Conservation (phyloP, 2,113 vertebrate species). For the Cariama cristata region DNA sequence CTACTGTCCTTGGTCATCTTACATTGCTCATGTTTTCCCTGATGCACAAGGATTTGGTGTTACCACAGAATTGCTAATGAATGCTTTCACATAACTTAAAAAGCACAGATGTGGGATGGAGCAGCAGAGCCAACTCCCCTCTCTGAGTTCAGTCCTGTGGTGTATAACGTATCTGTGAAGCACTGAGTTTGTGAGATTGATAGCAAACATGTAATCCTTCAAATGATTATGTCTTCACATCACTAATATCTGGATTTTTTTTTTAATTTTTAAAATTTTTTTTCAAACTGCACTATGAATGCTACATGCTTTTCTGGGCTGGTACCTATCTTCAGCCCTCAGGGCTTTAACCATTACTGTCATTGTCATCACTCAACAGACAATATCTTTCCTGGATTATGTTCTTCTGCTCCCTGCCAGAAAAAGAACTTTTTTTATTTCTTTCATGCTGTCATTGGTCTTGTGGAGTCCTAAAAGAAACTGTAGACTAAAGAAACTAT, state of each 20-base stretch:
- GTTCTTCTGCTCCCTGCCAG: not conserved
- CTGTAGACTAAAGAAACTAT: not conserved
- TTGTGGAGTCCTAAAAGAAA: not conserved
- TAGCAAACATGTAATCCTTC: not conserved
- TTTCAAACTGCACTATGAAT: not conserved
- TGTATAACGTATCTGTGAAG: not conserved
- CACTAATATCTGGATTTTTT: not conserved
- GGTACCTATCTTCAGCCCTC: not conserved
- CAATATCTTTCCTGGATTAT: not conserved
- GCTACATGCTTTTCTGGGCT: not conserved
- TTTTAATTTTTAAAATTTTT: not conserved
- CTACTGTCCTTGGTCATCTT: not conserved
- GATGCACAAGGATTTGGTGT: not conserved
- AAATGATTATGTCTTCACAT: not conserved
- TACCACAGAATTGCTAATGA: not conserved
- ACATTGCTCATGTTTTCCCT: not conserved
- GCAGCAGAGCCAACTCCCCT: not conserved
- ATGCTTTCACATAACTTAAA: not conserved
- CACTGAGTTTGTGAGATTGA: not conserved
- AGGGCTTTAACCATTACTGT: not conserved
- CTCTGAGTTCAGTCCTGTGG: slow-evolving; percentile 30
- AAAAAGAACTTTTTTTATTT: not conserved
- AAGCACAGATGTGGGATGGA: not conserved
- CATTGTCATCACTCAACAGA: not conserved
- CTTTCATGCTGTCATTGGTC: not conserved